phyloP scores from a whole-genome alignment of 2,797 vertebrate genomes.

The Smutsia temminckii region DNA sequence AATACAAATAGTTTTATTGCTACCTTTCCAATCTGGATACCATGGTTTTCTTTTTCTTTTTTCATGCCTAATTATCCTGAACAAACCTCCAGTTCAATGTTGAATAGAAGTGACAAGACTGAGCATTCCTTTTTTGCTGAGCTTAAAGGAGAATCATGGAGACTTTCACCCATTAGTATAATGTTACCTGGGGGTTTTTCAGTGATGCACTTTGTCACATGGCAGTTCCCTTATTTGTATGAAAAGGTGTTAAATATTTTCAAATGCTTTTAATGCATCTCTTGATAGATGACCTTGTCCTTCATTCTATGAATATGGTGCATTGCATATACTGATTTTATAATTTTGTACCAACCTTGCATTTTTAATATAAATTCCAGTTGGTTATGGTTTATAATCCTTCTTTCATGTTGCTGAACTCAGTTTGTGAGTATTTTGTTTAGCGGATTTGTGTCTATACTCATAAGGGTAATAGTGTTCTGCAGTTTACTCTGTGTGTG shows the following conservation, averaged over 20 bases:
- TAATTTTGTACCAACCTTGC: background rate
- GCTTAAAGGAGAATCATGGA: background rate
- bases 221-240: background rate
- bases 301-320: background rate
- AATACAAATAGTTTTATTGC: background rate
- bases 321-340: background rate
- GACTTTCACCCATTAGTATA: background rate
- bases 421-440: background rate
- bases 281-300: background rate
- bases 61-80: background rate
- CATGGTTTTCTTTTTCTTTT: background rate
- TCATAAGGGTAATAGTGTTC: background rate
- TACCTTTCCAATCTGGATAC: background rate
- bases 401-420: background rate
- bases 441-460: background rate
- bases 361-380: background rate
- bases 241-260: background rate
- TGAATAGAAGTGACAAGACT: background rate
- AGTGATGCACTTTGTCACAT: background rate
- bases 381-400: background rate
- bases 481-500: background rate
- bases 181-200: background rate
- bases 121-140: background rate
- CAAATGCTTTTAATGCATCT: background rate
- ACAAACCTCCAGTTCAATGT: background rate